These are phyloP conservation scores for Andrena hattorfiana DNA, from an alignment of 2,888 invertebrate species.

Conservation along the genomic window DNA sequence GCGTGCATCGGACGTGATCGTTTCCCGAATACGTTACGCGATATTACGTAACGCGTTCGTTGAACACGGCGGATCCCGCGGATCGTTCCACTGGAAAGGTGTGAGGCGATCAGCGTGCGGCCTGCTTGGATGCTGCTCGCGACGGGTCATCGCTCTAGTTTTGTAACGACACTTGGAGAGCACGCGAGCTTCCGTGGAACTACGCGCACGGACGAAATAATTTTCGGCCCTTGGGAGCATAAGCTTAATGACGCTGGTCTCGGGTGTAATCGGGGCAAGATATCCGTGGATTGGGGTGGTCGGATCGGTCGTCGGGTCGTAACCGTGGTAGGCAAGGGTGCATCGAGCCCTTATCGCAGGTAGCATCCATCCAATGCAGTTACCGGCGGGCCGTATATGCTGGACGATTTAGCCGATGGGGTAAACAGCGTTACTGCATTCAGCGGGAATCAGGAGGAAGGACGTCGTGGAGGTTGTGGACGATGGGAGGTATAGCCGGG, in stretches of 20 bases:
- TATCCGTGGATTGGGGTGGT: slow-evolving; percentile 13
- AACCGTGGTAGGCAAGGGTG: slow-evolving; percentile 19
- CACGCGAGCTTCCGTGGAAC: too few species aligned
- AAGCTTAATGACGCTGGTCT: slow-evolving; percentile 22
- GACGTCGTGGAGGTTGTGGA: not conserved
- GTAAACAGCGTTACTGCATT: slow-evolving; percentile 32
- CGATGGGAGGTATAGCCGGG: not conserved
- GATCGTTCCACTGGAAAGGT: too few species aligned
- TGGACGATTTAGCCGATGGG: slow-evolving; percentile 43
- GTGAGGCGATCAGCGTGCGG: too few species aligned
- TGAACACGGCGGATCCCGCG: too few species aligned
- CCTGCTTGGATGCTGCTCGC: too few species aligned
- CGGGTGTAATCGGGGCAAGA: slow-evolving; percentile 21
- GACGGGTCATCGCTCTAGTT: too few species aligned
- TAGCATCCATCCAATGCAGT: slow-evolving; percentile 46
- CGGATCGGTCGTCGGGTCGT: slow-evolving; percentile 31
- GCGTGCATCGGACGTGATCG: not conserved
- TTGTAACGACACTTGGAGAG: too few species aligned
- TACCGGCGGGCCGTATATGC: slow-evolving; percentile 22
- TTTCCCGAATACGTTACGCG: too few species aligned
- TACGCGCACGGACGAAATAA: too few species aligned
- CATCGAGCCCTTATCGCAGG: slow-evolving; percentile 51
- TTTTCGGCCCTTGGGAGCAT: not conserved
- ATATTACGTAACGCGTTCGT: too few species aligned
- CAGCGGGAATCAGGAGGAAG: slow-evolving; percentile 12